Evolutionary conservation across 2,113 vertebrate species (phyloP), one percentile per base, ranked within the genome.

Genomic region (Xyrauchen texanus): DNA sequence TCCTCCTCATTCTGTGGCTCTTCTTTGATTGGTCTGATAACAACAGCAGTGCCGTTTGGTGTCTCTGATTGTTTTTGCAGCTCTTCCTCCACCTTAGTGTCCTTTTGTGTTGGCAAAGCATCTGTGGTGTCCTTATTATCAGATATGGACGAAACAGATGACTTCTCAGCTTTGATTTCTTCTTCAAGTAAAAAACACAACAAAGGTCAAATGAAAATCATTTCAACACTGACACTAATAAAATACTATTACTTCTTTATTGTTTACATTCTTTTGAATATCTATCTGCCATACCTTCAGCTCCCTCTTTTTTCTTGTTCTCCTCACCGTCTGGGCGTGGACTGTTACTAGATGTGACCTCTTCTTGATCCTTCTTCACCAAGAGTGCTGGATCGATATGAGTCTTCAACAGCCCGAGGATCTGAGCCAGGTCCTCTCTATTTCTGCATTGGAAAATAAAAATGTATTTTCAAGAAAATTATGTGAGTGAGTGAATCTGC

Each of bases 301-400:
- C 15, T 74, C 71, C 80, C 9, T 70, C 80, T 13, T 78, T 79
- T 13, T 82, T 85, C 79, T 72, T 88, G 16, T 80, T 94, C 8
- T 95, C 93, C 61, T 93, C 94, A 46, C 93, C 90, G 0, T 95
- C 94, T 71, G 90, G 80, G 81, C 89, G 94, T 8, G 87, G 93
- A 64, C 92, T 94, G 77, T 91, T 94, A 58, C 83, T 92, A 5
- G 93, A 91, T 45, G 93, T 93, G 69, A 66, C 90, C 77, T 95
- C 91, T 77, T 96, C 94, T 68, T 92, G 92, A 21, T 78, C 94
- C 71, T 81, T 89, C 75, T 82, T 95, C 85, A 94, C 96, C 81
- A 99, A 75, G 42, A 98, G 91, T 16, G 92, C 91, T 0, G 98
- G 98, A 89, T 99, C 98, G 16, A 99, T 98, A 68, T 99, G 96